phyloP scores from a whole-genome alignment of 1,140 invertebrate genomes.

The Bombus sylvicola region DNA sequence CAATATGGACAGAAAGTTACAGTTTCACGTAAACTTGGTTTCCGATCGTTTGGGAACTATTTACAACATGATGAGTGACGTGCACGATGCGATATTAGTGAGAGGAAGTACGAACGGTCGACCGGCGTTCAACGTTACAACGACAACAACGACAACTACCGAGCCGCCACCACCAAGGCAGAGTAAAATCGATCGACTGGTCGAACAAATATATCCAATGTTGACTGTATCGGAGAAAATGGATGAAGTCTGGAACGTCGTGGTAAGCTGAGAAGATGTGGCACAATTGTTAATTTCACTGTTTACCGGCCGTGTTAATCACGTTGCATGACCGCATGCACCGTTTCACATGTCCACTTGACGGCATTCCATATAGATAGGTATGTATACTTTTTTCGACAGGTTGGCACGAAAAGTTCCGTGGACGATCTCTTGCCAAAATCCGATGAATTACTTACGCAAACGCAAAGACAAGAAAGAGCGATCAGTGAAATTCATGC shows the following conservation, averaged over 20 bases:
- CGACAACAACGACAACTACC: neutral
- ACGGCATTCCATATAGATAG: too few species aligned
- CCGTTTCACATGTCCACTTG: too few species aligned
- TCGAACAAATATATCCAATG: constrained; percentile 91
- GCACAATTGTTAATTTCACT: neutral
- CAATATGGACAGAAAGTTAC: constrained; percentile 91
- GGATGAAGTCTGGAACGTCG: constrained; percentile 94
- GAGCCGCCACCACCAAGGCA: constrained; percentile 77
- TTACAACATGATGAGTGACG: constrained; percentile 89
- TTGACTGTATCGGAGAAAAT: constrained; percentile 93
- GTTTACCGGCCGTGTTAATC: too few species aligned
- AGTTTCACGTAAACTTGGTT: constrained; percentile 92
- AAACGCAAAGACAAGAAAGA: constrained; percentile 92
- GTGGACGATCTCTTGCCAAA: constrained; percentile 93
- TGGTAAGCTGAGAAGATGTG: constrained; percentile 79
- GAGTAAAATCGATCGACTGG: constrained; percentile 90
- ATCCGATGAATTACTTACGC: constrained; percentile 91
- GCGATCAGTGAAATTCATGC: constrained; percentile 94
- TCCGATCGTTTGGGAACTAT: constrained; percentile 91
- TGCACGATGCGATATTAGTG: constrained; percentile 90
- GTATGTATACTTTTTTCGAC: neutral
- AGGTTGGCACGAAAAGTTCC: constrained; percentile 91
- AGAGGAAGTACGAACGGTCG: constrained; percentile 74
- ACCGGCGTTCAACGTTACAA: constrained; percentile 78
- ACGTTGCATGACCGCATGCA: too few species aligned